Conservation (phyloP, 2,113 vertebrate species). For the Tupaia tana region DNA sequence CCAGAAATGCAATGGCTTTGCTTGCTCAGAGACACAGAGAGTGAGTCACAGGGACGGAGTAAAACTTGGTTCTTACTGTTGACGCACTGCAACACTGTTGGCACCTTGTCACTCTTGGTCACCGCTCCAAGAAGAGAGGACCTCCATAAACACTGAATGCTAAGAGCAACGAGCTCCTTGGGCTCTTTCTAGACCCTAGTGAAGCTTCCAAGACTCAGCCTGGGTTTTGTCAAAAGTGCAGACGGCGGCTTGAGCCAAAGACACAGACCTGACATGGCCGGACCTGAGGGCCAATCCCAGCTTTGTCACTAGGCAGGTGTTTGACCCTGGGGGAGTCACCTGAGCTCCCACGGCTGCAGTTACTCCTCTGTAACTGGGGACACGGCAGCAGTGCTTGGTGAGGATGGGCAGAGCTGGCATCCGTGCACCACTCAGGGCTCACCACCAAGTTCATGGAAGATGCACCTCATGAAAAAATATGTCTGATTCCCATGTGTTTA, state of each 20-base stretch:
- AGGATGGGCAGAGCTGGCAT: no score
- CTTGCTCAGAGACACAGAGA: neutral
- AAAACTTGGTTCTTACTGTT: neutral
- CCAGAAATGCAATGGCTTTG: neutral
- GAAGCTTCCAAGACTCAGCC: neutral
- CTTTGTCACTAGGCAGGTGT: neutral
- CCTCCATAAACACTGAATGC: neutral
- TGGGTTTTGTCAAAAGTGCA: neutral
- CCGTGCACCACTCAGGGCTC: no score
- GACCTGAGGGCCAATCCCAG: neutral
- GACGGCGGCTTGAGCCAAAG: neutral
- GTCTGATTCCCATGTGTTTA: no score
- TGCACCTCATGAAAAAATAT: no score
- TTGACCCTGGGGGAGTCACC: neutral
- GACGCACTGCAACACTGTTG: neutral
- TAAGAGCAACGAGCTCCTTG: neutral
- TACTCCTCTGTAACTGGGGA: neutral
- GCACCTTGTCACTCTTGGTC: no score
- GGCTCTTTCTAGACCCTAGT: neutral
- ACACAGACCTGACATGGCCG: neutral
- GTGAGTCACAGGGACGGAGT: neutral
- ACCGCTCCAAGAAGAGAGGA: neutral
- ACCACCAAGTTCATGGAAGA: no score
- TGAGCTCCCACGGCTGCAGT: neutral
- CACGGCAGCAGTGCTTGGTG: accelerated